These are phyloP conservation scores for Diarsia rubi DNA, from an alignment of 2,888 invertebrate genomes.

Conservation along the genomic window DNA sequence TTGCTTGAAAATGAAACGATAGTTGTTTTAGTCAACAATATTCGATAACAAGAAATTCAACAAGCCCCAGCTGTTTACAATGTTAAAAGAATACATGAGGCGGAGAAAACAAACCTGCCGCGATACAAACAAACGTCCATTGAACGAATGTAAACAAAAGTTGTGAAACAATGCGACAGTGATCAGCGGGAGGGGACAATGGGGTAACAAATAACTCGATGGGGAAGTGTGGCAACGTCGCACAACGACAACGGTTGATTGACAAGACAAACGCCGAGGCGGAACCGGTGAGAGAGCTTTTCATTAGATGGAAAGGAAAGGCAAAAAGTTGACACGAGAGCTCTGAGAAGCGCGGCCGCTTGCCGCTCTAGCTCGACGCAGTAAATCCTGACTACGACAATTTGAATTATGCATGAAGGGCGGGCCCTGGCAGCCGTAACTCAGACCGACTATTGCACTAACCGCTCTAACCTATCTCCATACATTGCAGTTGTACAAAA, in stretches of 20 bases:
- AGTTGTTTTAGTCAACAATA: conserved; percentile 76
- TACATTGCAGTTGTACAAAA: conserved; percentile 35
- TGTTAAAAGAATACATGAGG: conserved; percentile 78
- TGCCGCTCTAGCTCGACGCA: conserved; percentile 65
- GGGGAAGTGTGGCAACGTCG: conserved; percentile 81
- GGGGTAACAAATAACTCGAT: conserved; percentile 87
- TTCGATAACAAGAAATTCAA: conserved; percentile 79
- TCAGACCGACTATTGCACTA: conserved; percentile 63
- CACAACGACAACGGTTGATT: conserved; percentile 80
- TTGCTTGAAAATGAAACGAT: conserved; percentile 70
- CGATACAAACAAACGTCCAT: conserved; percentile 84
- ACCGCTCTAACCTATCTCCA: conserved; percentile 53
- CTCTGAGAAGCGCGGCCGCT: conserved; percentile 68
- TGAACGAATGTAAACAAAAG: conserved; percentile 87
- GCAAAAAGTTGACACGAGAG: conserved; percentile 79
- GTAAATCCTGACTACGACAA: conserved; percentile 79
- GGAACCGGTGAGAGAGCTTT: conserved; percentile 82
- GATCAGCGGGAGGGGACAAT: conserved; percentile 85
- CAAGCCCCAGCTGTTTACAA: conserved; percentile 77
- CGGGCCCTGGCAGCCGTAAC: conserved; percentile 67
- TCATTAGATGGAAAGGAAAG: conserved; percentile 82
- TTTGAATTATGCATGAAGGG: conserved; percentile 85
- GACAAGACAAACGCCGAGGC: conserved; percentile 87
- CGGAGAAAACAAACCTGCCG: conserved; percentile 80
- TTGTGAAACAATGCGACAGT: conserved; percentile 86